Percentiles rank a stretch among this genome's conserved stretches.
phyloP scores from a whole-genome alignment of 2,113 vertebrate genomes.

The Phoenicopterus ruber region DNA sequence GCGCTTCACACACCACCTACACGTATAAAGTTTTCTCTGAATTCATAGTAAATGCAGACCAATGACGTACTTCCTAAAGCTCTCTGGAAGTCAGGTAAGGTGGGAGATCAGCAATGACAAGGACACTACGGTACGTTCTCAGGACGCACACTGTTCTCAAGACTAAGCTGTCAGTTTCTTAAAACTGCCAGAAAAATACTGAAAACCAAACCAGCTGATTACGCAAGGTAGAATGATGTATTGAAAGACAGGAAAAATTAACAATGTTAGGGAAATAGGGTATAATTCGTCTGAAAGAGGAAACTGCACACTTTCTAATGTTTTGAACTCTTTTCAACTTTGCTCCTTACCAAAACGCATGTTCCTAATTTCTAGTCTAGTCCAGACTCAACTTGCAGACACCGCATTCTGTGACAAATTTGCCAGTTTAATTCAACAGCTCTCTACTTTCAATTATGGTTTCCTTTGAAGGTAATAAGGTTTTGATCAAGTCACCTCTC shows the following conservation, averaged over 20 bases:
- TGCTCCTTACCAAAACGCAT: background rate
- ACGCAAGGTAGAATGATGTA: background rate
- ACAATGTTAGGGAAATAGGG: background rate
- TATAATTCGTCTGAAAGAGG: background rate
- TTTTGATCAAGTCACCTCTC: background rate
- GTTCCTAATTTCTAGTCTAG: background rate
- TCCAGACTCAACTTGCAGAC: background rate
- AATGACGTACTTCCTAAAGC: background rate
- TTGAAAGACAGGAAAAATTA: background rate
- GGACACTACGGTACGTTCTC: background rate
- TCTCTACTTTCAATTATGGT: background rate
- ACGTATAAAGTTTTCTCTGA: background rate
- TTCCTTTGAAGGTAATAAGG: background rate
- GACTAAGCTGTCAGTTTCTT: background rate
- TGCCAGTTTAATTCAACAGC: background rate
- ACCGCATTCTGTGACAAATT: background rate
- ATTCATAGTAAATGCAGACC: background rate
- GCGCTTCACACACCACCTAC: background rate
- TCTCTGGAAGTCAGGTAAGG: background rate
- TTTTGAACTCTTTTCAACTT: background rate
- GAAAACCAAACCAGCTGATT: background rate
- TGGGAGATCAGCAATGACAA: background rate
- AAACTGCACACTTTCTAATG: background rate
- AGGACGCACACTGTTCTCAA: background rate
- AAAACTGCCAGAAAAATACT: background rate